Evolutionary conservation across 2,113 vertebrate genomes (phyloP), one percentile per base, ranked within the genome.

Genomic region (Epinephelus cyanopodus): DNA sequence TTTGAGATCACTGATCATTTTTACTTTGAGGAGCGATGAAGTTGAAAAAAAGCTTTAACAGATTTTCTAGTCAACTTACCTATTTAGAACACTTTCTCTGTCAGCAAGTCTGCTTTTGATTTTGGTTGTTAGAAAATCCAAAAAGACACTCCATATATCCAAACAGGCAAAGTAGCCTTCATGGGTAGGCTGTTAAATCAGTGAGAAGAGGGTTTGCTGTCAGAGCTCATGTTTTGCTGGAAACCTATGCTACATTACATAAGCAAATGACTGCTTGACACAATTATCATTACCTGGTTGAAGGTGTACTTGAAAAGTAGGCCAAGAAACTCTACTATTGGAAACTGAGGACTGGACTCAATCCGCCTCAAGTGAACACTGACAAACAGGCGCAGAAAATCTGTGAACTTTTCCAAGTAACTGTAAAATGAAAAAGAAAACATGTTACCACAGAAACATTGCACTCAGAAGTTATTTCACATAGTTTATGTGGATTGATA

Each of bases 131-230:
- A 99, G 93, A 84, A 98, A 99, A 91, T 99, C 98, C 95, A 99
- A 95, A 95, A 99, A 99, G 61, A 99, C 95, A 0, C 96, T 97
- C 98, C 98, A 99, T 90, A 99, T 99, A 87, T 99, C 98, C 91
- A 99, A 96, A 95, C 98, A 99, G 83, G 97, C 97, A 91, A 99
- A 97, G 94, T 99, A 99, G 89, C 98, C 98, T 95, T 99, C 98
- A 62, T 99, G 98, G 37, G 95, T 97, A 53, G 98, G 97, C 98
- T 99, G 93, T 48, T 92, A 77, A 33, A 92, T 4, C 79, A 92
- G 74, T 11, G 6, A 58, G 8, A 82, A 63, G 23, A 2, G 45
- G 42, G 61, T 39, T 45, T 42, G 5, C 54, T 29, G 23, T 64
- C 13, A 82, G 19, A 17, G 45, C 4, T 29, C 27, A 27, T 14